Conservation (phyloP, 2,797 vertebrate genomes). For the Peromyscus aztecus region DNA sequence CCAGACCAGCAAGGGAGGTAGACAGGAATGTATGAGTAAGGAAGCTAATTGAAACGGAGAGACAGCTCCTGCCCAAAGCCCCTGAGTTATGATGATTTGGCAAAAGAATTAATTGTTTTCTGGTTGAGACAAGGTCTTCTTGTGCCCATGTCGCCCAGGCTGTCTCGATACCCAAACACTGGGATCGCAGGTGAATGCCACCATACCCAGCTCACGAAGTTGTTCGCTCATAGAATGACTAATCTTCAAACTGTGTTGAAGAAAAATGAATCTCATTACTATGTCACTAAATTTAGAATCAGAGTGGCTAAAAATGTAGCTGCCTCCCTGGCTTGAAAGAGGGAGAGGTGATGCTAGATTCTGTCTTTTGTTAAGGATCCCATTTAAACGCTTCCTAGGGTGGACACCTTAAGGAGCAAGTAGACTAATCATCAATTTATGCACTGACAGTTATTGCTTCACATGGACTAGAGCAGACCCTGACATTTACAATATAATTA, state of each 20-base stretch:
- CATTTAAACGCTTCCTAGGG: constrained; percentile 33
- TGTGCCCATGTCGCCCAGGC: neutral
- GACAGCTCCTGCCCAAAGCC: constrained; percentile 29
- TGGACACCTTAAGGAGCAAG: neutral
- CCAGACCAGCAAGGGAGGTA: neutral
- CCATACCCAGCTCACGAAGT: neutral
- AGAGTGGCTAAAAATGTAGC: constrained; percentile 35
- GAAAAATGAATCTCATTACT: neutral
- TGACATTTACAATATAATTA: constrained; percentile 52
- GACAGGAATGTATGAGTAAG: neutral
- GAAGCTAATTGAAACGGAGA: constrained; percentile 18
- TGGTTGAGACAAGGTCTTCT: neutral
- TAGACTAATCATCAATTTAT: neutral
- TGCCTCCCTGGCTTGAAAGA: neutral
- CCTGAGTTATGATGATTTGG: constrained; percentile 54
- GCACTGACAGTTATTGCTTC: constrained; percentile 64
- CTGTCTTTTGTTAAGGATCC: neutral
- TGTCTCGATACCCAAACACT: neutral
- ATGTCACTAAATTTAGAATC: constrained; percentile 28
- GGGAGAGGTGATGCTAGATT: constrained; percentile 16
- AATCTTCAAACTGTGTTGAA: constrained; percentile 14
- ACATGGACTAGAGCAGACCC: constrained; percentile 57
- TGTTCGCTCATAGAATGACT: constrained; percentile 8
- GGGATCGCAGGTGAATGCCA: no score
- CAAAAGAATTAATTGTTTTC: neutral